Evolutionary conservation across 2,888 invertebrate genomes (phyloP).

Genomic region (Andrena minutula): DNA sequence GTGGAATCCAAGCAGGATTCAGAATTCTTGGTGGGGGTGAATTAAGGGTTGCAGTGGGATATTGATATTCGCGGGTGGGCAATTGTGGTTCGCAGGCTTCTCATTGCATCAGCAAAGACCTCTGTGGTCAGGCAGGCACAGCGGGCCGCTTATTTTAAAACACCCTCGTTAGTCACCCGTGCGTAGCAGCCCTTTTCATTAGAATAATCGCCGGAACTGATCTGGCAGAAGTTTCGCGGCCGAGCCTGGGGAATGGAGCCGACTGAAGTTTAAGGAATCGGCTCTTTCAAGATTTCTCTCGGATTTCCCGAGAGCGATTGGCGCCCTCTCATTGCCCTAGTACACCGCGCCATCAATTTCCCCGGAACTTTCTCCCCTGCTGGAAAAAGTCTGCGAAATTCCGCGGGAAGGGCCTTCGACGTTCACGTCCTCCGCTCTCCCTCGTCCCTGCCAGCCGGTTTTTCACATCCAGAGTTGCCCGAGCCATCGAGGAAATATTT

Average conservation of each 20-base stretch:
- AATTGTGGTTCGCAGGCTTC: no score
- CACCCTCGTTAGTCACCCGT: constrained; percentile 1
- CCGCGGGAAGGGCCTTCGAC: constrained; percentile 41
- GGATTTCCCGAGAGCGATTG: constrained; percentile 63
- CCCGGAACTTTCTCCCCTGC: constrained; percentile 60
- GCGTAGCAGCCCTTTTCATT: constrained; percentile 39
- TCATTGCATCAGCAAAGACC: no score
- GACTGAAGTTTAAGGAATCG: constrained; percentile 49
- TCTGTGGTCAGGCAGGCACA: background rate
- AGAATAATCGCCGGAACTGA: constrained; percentile 43
- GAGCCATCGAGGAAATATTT: constrained; percentile 7
- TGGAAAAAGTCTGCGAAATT: constrained; percentile 60
- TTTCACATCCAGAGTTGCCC: background rate
- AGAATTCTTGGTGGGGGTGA: no score
- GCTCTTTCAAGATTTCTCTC: constrained; percentile 61
- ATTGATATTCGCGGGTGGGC: no score
- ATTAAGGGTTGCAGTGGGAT: no score
- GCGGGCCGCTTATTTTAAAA: background rate
- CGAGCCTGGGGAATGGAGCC: constrained; percentile 15
- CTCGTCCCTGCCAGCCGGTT: background rate
- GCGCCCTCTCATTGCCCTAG: constrained; percentile 52
- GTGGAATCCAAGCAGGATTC: no score
- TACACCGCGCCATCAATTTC: constrained; percentile 69
- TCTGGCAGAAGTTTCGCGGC: constrained; percentile 35
- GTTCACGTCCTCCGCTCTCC: background rate